Conservation (phyloP, 1,140 invertebrate species). For the Diprion similis region DNA sequence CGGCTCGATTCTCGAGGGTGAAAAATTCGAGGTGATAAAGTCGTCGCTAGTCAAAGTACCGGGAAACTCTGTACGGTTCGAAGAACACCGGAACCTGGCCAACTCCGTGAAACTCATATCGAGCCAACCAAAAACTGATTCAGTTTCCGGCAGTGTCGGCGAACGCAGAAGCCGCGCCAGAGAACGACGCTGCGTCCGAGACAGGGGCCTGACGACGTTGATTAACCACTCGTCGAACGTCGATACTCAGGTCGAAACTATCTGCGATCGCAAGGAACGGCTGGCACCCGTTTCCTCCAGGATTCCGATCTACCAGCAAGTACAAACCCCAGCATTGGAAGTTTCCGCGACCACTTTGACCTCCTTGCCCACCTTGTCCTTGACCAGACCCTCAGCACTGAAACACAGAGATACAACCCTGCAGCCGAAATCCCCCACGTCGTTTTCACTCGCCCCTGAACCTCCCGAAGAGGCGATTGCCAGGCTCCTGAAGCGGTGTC, state of each 20-base stretch:
- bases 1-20: neutral
- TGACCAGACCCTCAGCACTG: neutral
- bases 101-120: neutral
- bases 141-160: neutral
- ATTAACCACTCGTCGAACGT: slow-evolving; percentile 6
- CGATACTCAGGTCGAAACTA: slow-evolving; percentile 28
- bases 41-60: neutral
- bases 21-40: neutral
- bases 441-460: slow-evolving; percentile 12
- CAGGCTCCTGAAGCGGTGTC: slow-evolving; percentile 62
- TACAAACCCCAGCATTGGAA: neutral
- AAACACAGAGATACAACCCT: neutral
- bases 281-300: slow-evolving; percentile 32
- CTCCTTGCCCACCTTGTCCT: slow-evolving; percentile 15
- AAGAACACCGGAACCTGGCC: neutral
- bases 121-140: neutral
- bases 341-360: slow-evolving; percentile 9
- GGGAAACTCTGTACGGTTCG: neutral
- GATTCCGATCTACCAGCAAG: slow-evolving; percentile 35
- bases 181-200: slow-evolving; percentile 48
- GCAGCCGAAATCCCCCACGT: neutral
- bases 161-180: slow-evolving; percentile 53
- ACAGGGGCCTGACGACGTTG: slow-evolving; percentile 19
- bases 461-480: slow-evolving; percentile 59
- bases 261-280: slow-evolving; percentile 39